These are phyloP conservation scores for Otus scops DNA, from an alignment of 2,797 vertebrate species.

Conservation along the genomic window DNA sequence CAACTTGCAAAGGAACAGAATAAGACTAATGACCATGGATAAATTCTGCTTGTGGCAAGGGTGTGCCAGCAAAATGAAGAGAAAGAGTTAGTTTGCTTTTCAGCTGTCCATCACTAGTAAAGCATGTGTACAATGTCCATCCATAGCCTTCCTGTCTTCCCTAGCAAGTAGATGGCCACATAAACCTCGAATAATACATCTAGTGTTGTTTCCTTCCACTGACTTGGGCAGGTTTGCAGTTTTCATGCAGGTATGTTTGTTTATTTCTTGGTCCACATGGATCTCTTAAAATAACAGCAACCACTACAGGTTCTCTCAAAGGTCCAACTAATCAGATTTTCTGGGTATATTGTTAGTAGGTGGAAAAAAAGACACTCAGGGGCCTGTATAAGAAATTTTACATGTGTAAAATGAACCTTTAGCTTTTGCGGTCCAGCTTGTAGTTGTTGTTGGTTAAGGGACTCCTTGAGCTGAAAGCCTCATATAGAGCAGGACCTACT, in stretches of 20 bases:
- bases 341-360: background rate
- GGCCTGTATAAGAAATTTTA: background rate
- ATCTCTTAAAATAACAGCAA: background rate
- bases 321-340: background rate
- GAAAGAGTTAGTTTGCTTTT: background rate
- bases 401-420: background rate
- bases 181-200: background rate
- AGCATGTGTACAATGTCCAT: fast-evolving
- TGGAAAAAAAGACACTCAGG: background rate
- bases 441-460: background rate
- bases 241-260: background rate
- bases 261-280: background rate
- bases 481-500: background rate
- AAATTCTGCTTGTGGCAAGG: background rate
- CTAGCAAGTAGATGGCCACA: background rate
- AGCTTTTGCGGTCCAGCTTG: background rate
- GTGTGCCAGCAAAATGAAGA: background rate
- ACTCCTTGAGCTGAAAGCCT: background rate
- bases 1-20: background rate
- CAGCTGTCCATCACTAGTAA: background rate
- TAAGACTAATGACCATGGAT: background rate
- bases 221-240: background rate
- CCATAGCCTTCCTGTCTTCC: background rate
- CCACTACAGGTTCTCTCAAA: background rate
- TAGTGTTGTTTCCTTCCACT: background rate